Base-by-base conservation (phyloP, 2,888 invertebrate species). In the Leptinotarsa rubiginosa region DNA sequence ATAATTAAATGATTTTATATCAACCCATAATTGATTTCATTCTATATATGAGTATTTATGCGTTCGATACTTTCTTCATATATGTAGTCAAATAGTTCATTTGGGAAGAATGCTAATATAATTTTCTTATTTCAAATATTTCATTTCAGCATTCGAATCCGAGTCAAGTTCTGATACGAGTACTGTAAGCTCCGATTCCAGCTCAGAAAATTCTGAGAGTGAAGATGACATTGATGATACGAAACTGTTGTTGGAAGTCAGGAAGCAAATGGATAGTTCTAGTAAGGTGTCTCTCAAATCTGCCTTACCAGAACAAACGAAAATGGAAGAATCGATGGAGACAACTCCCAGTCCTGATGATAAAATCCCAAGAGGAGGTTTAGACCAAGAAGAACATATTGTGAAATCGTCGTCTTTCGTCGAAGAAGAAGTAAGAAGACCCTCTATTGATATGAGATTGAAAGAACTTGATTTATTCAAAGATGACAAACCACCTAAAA, bases 161-260 rank as follows among this genome's bases (percentile, higher is more conserved):
- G 84, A 86, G 4, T 87, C 87, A 1, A 87, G 86, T 77, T 87
- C 88, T 1, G 87, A 88, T 47, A 86, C 87, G 0, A 87, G 86
- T 75, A 87, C 86, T 76, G 78, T 85, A 12, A 89, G 87, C 72
- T 89, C 89, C 1, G 89, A 89, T 72, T 87, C 89, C 0, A 88
- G 88, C 67, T 90, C 89, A 2, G 90, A 89, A 47, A 89, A 89
- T 25, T 90, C 89, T 1, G 89, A 89, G 13, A 89, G 88, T 25
- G 89, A 89, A 15, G 86, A 86, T 67, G 87, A 88, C 47, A 79
- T 87, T 25, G 87, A 87, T 76, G 88, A 88, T 75, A 82, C 86
- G 0, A 84, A 83, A 75, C 77, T 88, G n/a, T 78, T 88, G 65
- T 69, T 86, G 69, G 85, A 87, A 77, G 87, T 89, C 25, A 78